Evolutionary conservation across 2,888 invertebrate genomes (phyloP).

Genomic region (Athetis lepigone): DNA sequence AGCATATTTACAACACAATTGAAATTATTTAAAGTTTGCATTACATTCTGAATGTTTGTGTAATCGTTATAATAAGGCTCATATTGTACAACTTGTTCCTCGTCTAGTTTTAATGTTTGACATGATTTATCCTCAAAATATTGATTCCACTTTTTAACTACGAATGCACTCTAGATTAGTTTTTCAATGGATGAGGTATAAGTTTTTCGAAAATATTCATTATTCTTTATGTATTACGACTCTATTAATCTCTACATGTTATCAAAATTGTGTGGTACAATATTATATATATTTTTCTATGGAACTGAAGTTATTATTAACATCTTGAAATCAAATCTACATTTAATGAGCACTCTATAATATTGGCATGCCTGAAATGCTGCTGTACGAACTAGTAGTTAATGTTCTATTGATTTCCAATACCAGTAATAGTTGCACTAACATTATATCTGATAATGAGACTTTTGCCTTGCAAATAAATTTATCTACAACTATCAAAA

Average conservation of each 20-base stretch:
- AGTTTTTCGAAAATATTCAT: constrained; percentile 53
- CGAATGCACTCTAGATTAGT: constrained; percentile 43
- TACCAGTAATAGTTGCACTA: constrained; percentile 47
- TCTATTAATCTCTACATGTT: constrained; percentile 63
- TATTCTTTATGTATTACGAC: constrained; percentile 51
- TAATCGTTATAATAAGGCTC: constrained; percentile 46
- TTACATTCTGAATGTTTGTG: constrained; percentile 51
- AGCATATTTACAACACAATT: constrained; percentile 29
- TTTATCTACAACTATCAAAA: constrained; percentile 24
- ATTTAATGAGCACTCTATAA: constrained; percentile 30
- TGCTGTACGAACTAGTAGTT: constrained; percentile 29
- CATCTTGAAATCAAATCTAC: constrained; percentile 61
- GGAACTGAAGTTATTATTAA: constrained; percentile 77
- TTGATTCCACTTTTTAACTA: constrained; percentile 52
- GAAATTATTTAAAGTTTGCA: constrained; percentile 32
- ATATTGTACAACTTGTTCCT: constrained; percentile 66
- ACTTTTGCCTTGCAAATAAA: constrained; percentile 20
- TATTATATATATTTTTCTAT: constrained; percentile 84
- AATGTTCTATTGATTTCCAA: constrained; percentile 45
- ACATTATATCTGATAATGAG: constrained; percentile 41
- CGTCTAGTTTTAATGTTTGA: constrained; percentile 59
- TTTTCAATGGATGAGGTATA: constrained; percentile 58
- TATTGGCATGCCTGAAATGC: constrained; percentile 29
- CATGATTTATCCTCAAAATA: constrained; percentile 38
- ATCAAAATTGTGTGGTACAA: constrained; percentile 74